phyloP scores from a whole-genome alignment of 2,888 invertebrate species.

The Plebejus argus region DNA sequence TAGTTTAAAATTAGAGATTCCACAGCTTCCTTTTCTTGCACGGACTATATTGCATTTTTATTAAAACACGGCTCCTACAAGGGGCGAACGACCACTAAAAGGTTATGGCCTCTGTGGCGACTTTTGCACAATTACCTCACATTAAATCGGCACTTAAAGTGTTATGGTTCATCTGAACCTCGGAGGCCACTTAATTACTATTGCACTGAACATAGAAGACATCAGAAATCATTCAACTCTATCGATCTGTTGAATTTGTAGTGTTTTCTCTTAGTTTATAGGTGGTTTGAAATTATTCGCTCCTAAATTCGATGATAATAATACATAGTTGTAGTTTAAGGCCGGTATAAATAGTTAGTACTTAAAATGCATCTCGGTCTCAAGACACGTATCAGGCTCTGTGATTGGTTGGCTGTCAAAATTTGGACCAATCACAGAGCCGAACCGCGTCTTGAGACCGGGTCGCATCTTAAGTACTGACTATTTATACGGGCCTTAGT shows the following conservation, averaged over 20 bases:
- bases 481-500: too few species aligned
- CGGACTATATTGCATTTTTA: conserved; percentile 74
- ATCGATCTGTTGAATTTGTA: neutral
- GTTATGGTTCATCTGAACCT: conserved; percentile 39
- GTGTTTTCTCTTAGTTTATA: neutral
- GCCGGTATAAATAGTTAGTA: too few species aligned
- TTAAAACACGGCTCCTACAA: conserved; percentile 73
- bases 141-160: conserved; percentile 64
- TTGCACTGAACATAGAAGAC: neutral
- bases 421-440: too few species aligned
- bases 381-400: too few species aligned
- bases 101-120: conserved; percentile 76
- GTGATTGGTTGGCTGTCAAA: too few species aligned
- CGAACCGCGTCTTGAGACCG: too few species aligned
- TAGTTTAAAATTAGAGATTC: conserved; percentile 67
- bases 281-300: too few species aligned
- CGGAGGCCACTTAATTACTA: conserved; percentile 13
- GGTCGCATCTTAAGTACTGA: too few species aligned
- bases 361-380: too few species aligned
- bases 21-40: conserved; percentile 54
- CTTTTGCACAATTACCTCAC: conserved; percentile 73
- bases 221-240: neutral
- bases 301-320: too few species aligned
- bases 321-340: too few species aligned
- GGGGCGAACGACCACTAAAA: conserved; percentile 75